A percentile compares a stretch with the other conserved stretches of the same genome.
phyloP scores from a whole-genome alignment of 2,797 vertebrate species.

The Microctenopoma steveboyesi region DNA sequence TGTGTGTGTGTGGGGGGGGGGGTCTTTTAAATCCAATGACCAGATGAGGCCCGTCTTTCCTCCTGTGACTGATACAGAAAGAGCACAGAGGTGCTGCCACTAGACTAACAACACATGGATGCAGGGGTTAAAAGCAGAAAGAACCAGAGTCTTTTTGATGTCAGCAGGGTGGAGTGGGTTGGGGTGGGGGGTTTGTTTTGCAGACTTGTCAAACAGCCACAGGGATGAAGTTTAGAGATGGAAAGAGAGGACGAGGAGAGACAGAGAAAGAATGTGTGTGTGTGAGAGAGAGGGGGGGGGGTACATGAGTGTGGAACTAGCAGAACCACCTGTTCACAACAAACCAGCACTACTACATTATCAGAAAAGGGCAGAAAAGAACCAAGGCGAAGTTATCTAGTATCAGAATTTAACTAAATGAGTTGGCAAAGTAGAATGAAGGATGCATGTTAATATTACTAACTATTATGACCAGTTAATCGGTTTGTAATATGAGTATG shows the following conservation, averaged over 20 bases:
- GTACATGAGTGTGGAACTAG: constrained; percentile 37
- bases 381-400: constrained; percentile 23
- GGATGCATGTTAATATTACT: not conserved
- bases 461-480: not conserved
- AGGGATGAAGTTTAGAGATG: constrained; percentile 49
- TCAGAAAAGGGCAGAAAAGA: constrained; percentile 38
- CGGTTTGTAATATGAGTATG: no score
- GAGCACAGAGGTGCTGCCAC: constrained; percentile 33
- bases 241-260: constrained; percentile 24
- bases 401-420: not conserved
- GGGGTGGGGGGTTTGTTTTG: constrained; percentile 47
- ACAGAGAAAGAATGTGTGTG: constrained; percentile 12
- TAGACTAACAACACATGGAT: constrained; percentile 36
- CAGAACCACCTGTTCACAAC: constrained; percentile 52
- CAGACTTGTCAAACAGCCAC: constrained; percentile 22
- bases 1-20: not conserved
- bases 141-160: constrained; percentile 38
- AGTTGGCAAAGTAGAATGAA: not conserved
- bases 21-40: constrained; percentile 49
- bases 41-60: constrained; percentile 39
- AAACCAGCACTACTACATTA: constrained; percentile 25
- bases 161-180: not conserved
- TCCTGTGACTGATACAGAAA: constrained; percentile 46
- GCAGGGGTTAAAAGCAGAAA: constrained; percentile 27
- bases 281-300: constrained; percentile 6